Percentiles rank a stretch among this genome's conserved stretches.
Evolutionary conservation across 2,888 invertebrate genomes (phyloP).

Genomic region (Diaperis boleti): DNA sequence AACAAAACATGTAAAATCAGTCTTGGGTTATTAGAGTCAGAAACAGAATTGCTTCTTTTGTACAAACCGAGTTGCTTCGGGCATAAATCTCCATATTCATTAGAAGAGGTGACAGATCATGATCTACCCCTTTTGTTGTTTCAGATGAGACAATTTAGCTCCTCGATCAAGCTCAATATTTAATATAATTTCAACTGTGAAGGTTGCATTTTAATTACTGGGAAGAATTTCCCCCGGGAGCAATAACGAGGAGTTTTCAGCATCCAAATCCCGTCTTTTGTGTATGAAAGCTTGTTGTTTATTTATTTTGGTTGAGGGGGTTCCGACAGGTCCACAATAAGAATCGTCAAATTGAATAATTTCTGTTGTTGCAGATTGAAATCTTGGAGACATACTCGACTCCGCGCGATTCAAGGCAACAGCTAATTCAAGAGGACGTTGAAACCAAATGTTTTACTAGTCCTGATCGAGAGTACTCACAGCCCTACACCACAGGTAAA

Average conservation of each 20-base stretch:
- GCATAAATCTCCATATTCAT: conserved; percentile 11
- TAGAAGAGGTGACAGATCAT: conserved; percentile 22
- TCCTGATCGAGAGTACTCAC: conserved; percentile 70
- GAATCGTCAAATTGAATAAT: conserved; percentile 14
- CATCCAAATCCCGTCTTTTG: conserved; percentile 42
- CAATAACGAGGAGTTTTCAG: conserved; percentile 39
- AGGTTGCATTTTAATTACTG: conserved; percentile 47
- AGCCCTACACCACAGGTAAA: conserved; percentile 70
- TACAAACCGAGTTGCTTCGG: conserved; percentile 1
- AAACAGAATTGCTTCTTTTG: too few species aligned
- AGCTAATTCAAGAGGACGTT: conserved; percentile 63
- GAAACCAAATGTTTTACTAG: conserved; percentile 67
- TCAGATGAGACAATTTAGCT: conserved; percentile 23
- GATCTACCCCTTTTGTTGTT: conserved; percentile 22
- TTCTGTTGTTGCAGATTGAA: conserved; percentile 71
- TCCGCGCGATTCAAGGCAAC: conserved; percentile 73
- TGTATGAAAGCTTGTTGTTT: conserved; percentile 33
- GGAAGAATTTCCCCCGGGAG: conserved; percentile 44
- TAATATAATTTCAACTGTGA: conserved; percentile 47
- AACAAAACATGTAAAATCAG: too few species aligned
- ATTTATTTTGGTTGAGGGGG: conserved; percentile 36
- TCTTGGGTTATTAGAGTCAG: too few species aligned
- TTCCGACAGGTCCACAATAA: conserved; percentile 14
- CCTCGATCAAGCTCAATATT: conserved; percentile 42
- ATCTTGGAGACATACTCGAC: conserved; percentile 81